Evolutionary conservation across 2,888 invertebrate genomes (phyloP).

Genomic region (Empis stercorea): DNA sequence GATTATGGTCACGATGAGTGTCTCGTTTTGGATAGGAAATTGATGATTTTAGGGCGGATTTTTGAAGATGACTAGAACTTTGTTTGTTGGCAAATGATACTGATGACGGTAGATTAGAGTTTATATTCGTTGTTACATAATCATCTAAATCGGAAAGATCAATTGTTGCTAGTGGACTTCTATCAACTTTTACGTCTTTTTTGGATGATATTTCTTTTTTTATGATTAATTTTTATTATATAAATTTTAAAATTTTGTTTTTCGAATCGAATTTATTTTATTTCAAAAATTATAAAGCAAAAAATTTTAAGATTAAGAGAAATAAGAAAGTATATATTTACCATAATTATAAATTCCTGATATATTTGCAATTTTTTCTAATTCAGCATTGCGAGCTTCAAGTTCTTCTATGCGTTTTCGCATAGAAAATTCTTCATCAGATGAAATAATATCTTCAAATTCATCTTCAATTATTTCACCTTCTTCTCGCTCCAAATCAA

Average conservation of each 20-base stretch:
- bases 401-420: constrained; percentile 31
- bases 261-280: no score
- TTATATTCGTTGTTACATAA: constrained; percentile 4
- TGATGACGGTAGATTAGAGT: constrained; percentile 4
- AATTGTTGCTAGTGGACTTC: constrained; percentile 10
- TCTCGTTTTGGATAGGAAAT: constrained; percentile 2
- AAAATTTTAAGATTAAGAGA: no score
- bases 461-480: constrained; percentile 33
- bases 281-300: no score
- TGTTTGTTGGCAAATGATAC: constrained; percentile 7
- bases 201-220: no score
- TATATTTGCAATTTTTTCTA: constrained; percentile 31
- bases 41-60: constrained; percentile 1
- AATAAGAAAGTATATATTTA: no score
- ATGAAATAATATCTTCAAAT: constrained; percentile 33
- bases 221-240: no score
- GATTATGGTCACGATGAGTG: background rate
- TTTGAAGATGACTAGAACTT: constrained; percentile 4
- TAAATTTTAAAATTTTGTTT: no score
- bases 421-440: constrained; percentile 32
- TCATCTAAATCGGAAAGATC: constrained; percentile 12
- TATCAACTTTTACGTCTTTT: constrained; percentile 1
- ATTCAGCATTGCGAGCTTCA: constrained; percentile 33
- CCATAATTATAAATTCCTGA: constrained; percentile 26
- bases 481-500: constrained; percentile 24